Evolutionary conservation across 2,113 vertebrate genomes (phyloP).

Genomic region (Ahaetulla prasina): DNA sequence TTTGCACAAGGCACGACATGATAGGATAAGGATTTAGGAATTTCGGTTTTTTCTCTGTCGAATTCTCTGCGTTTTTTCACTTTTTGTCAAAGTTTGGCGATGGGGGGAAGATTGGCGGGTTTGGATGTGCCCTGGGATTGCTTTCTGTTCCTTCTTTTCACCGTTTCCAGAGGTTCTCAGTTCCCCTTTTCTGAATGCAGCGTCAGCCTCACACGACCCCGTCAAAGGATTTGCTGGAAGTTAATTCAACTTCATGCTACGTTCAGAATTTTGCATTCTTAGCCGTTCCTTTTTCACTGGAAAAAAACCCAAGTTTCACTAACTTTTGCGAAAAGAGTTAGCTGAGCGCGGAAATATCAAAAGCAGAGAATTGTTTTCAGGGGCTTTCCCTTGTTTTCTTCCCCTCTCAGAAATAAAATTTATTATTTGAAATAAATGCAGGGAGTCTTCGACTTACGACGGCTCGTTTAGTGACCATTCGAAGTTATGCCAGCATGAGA

Average conservation of each 20-base stretch:
- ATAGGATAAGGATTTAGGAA: not conserved
- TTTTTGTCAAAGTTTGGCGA: not conserved
- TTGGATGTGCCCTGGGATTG: not conserved
- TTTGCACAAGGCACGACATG: not conserved
- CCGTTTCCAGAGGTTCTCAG: fast-evolving
- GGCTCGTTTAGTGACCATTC: not conserved
- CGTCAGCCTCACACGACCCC: not conserved
- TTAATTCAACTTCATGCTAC: not conserved
- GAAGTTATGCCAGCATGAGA: not conserved
- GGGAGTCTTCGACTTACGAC: not conserved
- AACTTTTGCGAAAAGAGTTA: not conserved
- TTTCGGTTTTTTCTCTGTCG: not conserved
- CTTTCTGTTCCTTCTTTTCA: not conserved
- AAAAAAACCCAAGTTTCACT: not conserved
- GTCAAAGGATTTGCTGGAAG: not conserved
- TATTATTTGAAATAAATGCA: not conserved
- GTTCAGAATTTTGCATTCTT: not conserved
- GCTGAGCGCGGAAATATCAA: not conserved
- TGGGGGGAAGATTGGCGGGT: not conserved
- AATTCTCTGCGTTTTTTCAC: not conserved
- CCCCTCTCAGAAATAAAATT: not conserved
- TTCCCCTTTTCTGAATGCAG: not conserved
- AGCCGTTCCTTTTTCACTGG: not conserved
- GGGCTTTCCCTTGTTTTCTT: not conserved
- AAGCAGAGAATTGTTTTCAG: not conserved